Conservation (phyloP, 2,797 vertebrate species). For the Mus minutoides region DNA sequence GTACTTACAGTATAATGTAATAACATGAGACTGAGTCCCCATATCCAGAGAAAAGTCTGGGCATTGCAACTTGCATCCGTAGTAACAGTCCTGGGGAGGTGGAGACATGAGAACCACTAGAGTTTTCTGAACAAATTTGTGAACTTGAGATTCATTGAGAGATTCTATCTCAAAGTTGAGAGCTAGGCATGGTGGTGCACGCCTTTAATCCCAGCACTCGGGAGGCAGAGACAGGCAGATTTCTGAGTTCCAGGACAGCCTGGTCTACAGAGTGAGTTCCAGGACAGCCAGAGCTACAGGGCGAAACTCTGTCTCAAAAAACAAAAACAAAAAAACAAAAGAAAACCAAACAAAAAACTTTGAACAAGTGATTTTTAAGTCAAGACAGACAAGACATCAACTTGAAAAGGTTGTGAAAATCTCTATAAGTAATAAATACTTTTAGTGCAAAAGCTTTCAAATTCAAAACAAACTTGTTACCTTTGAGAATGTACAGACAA, state of each 20-base stretch:
- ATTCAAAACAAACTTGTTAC: neutral
- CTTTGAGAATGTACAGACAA: neutral
- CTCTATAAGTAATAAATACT: neutral
- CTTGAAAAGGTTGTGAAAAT: neutral
- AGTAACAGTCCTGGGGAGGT: neutral
- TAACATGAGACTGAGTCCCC: neutral
- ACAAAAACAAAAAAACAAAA: no score
- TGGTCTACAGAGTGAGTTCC: no score
- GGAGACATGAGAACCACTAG: neutral
- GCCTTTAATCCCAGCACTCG: no score
- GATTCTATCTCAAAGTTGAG: neutral
- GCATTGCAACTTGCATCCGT: neutral
- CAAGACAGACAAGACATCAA: neutral
- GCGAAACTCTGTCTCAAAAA: neutral
- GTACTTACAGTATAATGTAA: neutral
- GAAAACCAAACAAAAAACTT: neutral
- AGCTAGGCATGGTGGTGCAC: no score
- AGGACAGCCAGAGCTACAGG: no score
- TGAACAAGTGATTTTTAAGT: neutral
- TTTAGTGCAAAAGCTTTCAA: neutral
- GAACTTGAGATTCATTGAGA: neutral
- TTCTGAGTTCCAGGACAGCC: no score
- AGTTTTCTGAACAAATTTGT: neutral
- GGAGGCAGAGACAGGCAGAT: no score
- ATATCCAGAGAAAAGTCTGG: neutral